Evolutionary conservation across 2,888 invertebrate species (phyloP).

Genomic region (Papilio gigon): DNA sequence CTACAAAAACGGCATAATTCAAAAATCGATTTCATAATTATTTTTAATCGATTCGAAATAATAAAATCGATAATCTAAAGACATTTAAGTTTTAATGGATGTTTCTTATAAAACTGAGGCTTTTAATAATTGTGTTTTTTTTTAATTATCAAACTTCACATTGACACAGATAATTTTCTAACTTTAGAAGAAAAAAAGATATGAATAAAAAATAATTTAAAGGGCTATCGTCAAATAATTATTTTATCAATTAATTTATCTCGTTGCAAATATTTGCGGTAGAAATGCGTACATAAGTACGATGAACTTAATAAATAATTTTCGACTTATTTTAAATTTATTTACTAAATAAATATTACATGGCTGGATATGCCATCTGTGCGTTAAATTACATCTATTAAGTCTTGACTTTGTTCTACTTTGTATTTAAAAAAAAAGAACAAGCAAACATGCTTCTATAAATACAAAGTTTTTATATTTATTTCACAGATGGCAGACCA

Average conservation of each 20-base stretch:
- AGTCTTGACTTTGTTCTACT: constrained; percentile 12
- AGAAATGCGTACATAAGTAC: constrained; percentile 11
- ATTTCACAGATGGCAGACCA: constrained; percentile 17
- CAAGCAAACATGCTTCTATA: background rate
- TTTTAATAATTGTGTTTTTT: too few species aligned
- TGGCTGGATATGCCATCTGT: constrained; percentile 29
- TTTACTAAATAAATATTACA: constrained; percentile 33
- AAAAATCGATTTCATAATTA: too few species aligned
- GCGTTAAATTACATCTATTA: constrained; percentile 20
- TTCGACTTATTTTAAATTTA: background rate
- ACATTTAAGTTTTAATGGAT: too few species aligned
- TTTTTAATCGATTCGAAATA: too few species aligned
- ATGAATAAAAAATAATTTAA: background rate
- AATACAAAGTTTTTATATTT: background rate
- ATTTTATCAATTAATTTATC: background rate
- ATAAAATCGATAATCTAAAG: too few species aligned
- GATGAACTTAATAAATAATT: background rate
- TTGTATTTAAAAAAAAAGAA: constrained; percentile 14
- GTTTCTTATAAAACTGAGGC: too few species aligned
- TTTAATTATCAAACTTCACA: too few species aligned
- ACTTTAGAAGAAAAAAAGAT: too few species aligned
- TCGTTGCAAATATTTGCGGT: background rate
- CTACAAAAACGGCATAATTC: too few species aligned
- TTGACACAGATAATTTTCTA: too few species aligned
- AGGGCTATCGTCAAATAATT: background rate